Evolutionary conservation across 2,888 invertebrate genomes (phyloP).

Genomic region (Drosophila leonis): DNA sequence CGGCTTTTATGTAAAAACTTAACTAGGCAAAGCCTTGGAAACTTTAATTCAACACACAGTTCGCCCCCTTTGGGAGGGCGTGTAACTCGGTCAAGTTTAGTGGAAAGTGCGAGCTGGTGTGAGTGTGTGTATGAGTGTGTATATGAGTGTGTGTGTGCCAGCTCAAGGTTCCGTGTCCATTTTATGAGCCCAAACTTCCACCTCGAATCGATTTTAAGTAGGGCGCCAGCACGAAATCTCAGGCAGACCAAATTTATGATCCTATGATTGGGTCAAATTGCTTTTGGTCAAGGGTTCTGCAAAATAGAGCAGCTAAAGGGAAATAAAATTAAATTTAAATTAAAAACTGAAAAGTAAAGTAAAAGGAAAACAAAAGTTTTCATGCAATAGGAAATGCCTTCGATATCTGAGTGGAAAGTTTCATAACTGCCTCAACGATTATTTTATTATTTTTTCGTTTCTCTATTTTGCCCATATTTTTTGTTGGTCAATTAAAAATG

Average conservation of each 20-base stretch:
- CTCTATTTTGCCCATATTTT: conserved; percentile 13
- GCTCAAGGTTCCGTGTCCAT: conserved; percentile 48
- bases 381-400: conserved; percentile 33
- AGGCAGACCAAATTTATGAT: not conserved
- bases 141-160: conserved; percentile 18
- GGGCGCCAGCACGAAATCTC: not conserved
- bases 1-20: not conserved
- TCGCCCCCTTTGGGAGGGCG: conserved; percentile 12
- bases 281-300: not conserved
- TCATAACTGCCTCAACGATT: conserved; percentile 44
- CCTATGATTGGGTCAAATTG: not conserved
- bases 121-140: conserved; percentile 5
- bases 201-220: conserved; percentile 44
- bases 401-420: conserved; percentile 24
- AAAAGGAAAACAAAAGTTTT: not conserved
- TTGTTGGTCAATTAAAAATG: conserved; percentile 56
- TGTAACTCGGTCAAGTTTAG: conserved; percentile 74
- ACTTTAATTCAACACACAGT: conserved; percentile 28
- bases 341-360: not conserved
- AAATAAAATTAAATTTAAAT: not conserved
- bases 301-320: not conserved
- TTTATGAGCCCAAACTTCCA: conserved; percentile 25
- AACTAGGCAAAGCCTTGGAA: conserved; percentile 40
- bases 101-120: conserved; percentile 36
- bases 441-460: conserved; percentile 12